Percentiles rank a stretch among this genome's conserved stretches.
Evolutionary conservation across 1,140 invertebrate genomes (phyloP).

Genomic region (Stegodyphus mimosarum): DNA sequence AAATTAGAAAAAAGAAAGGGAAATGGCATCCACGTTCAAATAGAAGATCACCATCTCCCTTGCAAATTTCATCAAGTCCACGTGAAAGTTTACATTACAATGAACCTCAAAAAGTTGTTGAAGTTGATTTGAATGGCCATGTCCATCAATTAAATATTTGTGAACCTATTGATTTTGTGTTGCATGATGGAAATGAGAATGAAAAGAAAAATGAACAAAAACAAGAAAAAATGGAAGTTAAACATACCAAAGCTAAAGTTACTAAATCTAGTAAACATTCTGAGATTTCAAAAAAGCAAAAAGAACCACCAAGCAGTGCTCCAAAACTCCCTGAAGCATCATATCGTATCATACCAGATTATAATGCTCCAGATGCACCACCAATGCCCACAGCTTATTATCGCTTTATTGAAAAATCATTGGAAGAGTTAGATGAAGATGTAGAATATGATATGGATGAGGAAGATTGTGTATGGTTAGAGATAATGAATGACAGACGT

Average conservation of each 20-base stretch:
- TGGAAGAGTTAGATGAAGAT: conserved; percentile 92
- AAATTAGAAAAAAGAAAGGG: conserved; percentile 60
- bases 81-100: conserved; percentile 76
- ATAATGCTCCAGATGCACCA: conserved; percentile 83
- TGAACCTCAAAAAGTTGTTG: conserved; percentile 83
- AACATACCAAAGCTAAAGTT: conserved; percentile 46
- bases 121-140: conserved; percentile 83
- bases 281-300: conserved; percentile 54
- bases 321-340: conserved; percentile 81
- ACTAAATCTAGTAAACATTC: conserved; percentile 50
- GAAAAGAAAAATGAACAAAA: conserved; percentile 47
- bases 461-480: conserved; percentile 93
- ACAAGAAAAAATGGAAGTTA: conserved; percentile 47
- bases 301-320: conserved; percentile 16
- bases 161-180: conserved; percentile 69
- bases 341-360: conserved; percentile 82
- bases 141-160: conserved; percentile 71
- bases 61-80: conserved; percentile 64
- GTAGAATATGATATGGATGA: conserved; percentile 98
- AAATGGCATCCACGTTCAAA: conserved; percentile 65
- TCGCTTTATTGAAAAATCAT: conserved; percentile 93
- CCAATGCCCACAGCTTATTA: conserved; percentile 81
- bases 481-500: conserved; percentile 86
- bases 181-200: conserved; percentile 44
- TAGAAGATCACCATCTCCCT: conserved; percentile 67